Evolutionary conservation across 1,140 invertebrate species (phyloP), one percentile per base, ranked within the genome.

Genomic region (Acromyrmex heyeri): DNA sequence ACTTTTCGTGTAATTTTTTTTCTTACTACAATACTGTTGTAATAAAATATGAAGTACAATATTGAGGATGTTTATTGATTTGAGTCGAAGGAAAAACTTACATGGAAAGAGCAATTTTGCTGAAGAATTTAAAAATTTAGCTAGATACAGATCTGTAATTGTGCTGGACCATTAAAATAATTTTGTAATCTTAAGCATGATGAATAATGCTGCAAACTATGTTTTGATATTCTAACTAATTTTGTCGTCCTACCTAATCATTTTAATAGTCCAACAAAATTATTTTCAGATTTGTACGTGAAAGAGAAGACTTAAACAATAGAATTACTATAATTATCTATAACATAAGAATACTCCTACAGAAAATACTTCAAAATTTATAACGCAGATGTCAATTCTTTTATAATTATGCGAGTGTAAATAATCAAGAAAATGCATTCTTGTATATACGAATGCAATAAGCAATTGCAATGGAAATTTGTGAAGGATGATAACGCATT

Each of bases 1-100:
- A 38, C 12, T 24, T 27, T 53, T 14, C 53, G 21, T 44, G 38
- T 69, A 62, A 70, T 87, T 53, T 77, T 50, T 70, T 85, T 30
- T 65, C 50, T 77, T 48, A n/a, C 12, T 12, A 24, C 21, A 38
- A 57, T 87, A 55, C 34, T 30, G 14, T 24, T 3, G 30, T 14
- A 21, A 8, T 44, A 30, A 48, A 67, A 38, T 44, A 34, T 1
- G 14, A 27, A 30, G 18, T 6, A 27, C 21, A 44, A 30, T 21
- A 8, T 16, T 48, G 38, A 64, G 24, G 6, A 48, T 34, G 2
- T 53, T 50, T 10, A 14, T 48, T 24, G 16, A 53, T 53, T 62
- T 48, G 27, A 76, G 2, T 44, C 8, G 38, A 10, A 44, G 2
- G 12, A 48, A 50, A 65, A 16, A 30, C 3, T 21, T 70, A 70